phyloP scores from a whole-genome alignment of 2,888 invertebrate species.

The Pegoplata infirma region DNA sequence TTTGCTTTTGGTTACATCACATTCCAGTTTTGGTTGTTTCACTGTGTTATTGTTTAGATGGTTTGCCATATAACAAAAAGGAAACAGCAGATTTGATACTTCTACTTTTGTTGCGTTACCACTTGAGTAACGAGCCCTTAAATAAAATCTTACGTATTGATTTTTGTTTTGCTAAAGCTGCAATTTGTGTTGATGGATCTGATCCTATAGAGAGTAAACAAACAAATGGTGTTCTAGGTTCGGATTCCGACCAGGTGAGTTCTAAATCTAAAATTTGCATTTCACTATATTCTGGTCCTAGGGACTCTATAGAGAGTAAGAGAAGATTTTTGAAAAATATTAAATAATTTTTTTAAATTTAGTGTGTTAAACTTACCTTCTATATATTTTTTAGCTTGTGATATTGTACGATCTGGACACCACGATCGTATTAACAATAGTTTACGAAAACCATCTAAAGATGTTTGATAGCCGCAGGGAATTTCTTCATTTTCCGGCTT shows the following conservation, averaged over 20 bases:
- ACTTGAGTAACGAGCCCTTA: no score
- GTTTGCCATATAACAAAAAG: no score
- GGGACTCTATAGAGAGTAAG: slow-evolving; percentile 82
- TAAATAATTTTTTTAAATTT: not conserved
- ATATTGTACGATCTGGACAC: slow-evolving; percentile 96
- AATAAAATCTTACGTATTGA: slow-evolving; percentile 86
- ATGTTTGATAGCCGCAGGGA: slow-evolving; percentile 92
- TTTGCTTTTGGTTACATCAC: no score
- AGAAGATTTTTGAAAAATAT: not conserved
- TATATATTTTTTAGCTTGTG: slow-evolving; percentile 94
- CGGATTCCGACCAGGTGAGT: slow-evolving; percentile 92
- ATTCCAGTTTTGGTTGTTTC: no score
- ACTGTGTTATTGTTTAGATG: no score
- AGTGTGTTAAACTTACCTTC: slow-evolving; percentile 80
- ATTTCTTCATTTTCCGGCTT: slow-evolving; percentile 94
- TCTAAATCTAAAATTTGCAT: slow-evolving; percentile 95
- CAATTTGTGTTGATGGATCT: slow-evolving; percentile 97
- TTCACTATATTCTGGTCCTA: slow-evolving; percentile 93
- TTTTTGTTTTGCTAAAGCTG: slow-evolving; percentile 89
- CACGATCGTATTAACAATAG: slow-evolving; percentile 92
- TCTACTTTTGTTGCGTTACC: no score
- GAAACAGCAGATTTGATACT: no score
- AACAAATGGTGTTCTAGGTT: slow-evolving; percentile 91
- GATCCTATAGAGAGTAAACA: slow-evolving; percentile 97
- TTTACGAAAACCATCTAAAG: slow-evolving; percentile 92